Conservation (phyloP, 2,797 vertebrate genomes). For the Sebastolobus altivelis region DNA sequence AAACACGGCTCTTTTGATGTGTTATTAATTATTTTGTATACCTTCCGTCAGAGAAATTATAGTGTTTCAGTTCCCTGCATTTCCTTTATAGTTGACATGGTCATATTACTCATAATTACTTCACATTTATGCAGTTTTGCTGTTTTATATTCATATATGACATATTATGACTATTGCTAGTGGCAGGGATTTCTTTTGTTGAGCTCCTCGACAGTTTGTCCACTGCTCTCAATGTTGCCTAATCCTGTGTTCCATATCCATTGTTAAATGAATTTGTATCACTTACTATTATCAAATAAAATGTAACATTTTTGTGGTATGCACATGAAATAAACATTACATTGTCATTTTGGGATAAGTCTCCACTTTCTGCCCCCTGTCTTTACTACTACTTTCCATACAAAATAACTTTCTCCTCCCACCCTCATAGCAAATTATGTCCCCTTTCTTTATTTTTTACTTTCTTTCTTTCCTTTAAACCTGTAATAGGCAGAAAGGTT, state of each 20-base stretch:
- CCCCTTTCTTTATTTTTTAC: not conserved
- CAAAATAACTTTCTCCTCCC: not conserved
- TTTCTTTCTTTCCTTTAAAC: not conserved
- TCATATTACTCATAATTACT: not conserved
- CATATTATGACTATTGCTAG: not conserved
- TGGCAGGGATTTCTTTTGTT: not conserved
- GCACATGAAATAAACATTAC: constrained; percentile 1
- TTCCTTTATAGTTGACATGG: not conserved
- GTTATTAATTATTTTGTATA: not conserved
- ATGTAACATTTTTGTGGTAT: not conserved
- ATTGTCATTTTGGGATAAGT: not conserved
- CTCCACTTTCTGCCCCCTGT: not conserved
- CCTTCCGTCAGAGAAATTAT: not conserved
- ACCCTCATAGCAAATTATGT: not conserved
- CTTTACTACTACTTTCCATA: not conserved
- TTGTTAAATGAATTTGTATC: not conserved
- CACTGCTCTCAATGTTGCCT: not conserved
- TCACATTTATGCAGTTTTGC: not conserved
- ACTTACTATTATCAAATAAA: not conserved
- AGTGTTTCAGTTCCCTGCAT: not conserved
- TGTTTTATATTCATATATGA: not conserved
- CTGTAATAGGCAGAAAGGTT: too few species aligned
- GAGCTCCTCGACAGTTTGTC: not conserved
- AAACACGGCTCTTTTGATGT: not conserved
- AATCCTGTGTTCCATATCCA: not conserved